Evolutionary conservation across 2,797 vertebrate genomes (phyloP), one percentile per base, ranked within the genome.

Genomic region (Acrossocheilus fasciatus): DNA sequence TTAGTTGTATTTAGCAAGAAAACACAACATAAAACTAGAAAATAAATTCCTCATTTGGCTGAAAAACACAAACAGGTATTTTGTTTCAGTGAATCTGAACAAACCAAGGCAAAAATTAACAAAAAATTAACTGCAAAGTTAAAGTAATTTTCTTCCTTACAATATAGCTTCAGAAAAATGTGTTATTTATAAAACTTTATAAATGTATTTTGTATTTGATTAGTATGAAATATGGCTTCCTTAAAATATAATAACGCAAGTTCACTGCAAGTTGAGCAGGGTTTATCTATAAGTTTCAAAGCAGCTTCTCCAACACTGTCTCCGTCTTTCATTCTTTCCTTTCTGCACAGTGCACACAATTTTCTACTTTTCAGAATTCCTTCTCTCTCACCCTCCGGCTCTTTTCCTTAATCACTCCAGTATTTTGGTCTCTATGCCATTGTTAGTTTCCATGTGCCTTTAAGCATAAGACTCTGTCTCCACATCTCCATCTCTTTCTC

Each of bases 311-410:
- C 47, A 74, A 34, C 54, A 75, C 43, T 43, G 34, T 77, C 50
- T 50, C 41, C 26, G 43, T 50, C 39, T 66, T 76, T 84, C 20
- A 50, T 11, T 84, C 30, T 50, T 52, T 66, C 59, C 82, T 74
- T 14, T 34, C 18, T 9, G 23, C 72, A 15, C 72, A 41, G 39
- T 57, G 45, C 10, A 26, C 57, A 59, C 10, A 26, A 66, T 50
- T 15, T 81, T 45, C 15, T 54, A 30, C 23, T 26, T 17, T 87
- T 36, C 34, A 74, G 20, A 62, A 75, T 39, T 62, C n/a, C 36
- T 36, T 36, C 52, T 80, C 66, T 68, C 45, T 66, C 6, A 2
- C 15, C 54, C 70, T 77, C 30, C 11, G 15, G 83, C 30, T 54
- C 47, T 43, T 70, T 68, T 59, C 17, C 69, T 68, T 78, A 69